Conservation (phyloP, 1,140 invertebrate species). For the Dermatophagoides farinae region DNA sequence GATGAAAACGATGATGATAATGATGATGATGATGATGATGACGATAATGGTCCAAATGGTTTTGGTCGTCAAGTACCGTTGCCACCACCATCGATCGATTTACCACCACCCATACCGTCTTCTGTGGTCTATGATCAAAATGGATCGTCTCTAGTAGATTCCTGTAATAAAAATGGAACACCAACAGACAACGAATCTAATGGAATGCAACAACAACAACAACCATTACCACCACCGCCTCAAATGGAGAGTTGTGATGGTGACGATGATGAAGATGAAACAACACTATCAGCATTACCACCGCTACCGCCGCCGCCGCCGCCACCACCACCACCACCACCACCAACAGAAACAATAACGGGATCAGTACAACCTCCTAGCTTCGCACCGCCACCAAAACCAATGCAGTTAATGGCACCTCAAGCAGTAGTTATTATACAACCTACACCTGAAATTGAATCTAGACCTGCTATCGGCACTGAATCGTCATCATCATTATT, state of each 20-base stretch:
- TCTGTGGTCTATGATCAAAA: neutral
- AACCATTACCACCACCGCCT: too few species aligned
- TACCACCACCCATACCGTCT: neutral
- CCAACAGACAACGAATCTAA: too few species aligned
- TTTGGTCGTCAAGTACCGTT: neutral
- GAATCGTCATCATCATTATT: conserved; percentile 5
- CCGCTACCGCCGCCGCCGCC: neutral
- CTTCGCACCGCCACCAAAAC: conserved; percentile 61
- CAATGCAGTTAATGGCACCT: conserved; percentile 34
- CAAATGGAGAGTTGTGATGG: too few species aligned
- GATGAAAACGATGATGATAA: conserved; percentile 11
- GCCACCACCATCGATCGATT: neutral
- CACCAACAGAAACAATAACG: neutral
- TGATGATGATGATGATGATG: conserved; percentile 10
- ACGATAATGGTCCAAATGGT: neutral
- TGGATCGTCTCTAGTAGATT: too few species aligned
- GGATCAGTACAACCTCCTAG: conserved; percentile 38
- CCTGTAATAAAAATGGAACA: too few species aligned
- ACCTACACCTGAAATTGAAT: conserved; percentile 31
- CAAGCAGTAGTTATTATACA: conserved; percentile 35
- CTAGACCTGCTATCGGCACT: neutral
- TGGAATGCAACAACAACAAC: too few species aligned
- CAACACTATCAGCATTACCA: neutral
- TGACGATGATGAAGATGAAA: too few species aligned
- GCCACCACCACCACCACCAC: neutral